These are phyloP conservation scores for Sebastes steindachneri DNA, from an alignment of 2,797 vertebrate genomes.

Conservation along the genomic window DNA sequence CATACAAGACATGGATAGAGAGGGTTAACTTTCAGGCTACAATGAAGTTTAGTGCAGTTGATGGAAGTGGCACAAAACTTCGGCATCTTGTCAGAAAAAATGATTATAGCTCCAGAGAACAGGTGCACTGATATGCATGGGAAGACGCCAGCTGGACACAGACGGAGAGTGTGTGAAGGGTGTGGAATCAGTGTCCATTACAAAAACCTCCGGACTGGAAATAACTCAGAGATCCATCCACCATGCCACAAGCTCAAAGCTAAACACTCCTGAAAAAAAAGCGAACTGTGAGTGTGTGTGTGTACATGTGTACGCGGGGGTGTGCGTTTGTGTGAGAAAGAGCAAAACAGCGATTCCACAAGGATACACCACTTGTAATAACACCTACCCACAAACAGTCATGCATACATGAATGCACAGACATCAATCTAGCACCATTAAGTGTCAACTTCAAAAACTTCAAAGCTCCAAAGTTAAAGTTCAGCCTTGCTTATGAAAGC, in stretches of 20 bases:
- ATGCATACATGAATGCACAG: constrained; percentile 2
- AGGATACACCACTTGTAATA: constrained; percentile 1
- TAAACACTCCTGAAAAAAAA: background rate
- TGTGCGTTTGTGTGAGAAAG: background rate
- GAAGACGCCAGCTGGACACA: constrained; percentile 44
- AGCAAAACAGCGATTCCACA: background rate
- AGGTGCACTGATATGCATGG: constrained; percentile 53
- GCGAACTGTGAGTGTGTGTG: background rate
- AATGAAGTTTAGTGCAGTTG: background rate
- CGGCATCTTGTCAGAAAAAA: constrained; percentile 28
- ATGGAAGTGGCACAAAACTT: background rate
- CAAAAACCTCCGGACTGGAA: constrained; percentile 8
- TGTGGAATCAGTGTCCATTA: constrained; percentile 5
- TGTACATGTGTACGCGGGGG: background rate
- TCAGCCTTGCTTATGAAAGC: constrained; percentile 47
- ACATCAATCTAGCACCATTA: constrained; percentile 33
- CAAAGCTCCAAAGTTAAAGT: constrained; percentile 52
- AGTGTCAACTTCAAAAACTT: constrained; percentile 48
- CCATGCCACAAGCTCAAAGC: background rate
- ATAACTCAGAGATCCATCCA: background rate
- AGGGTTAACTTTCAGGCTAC: background rate
- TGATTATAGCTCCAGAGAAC: constrained; percentile 32
- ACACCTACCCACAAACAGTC: constrained; percentile 12
- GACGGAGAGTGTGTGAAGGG: background rate
- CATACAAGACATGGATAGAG: background rate